Evolutionary conservation across 2,113 vertebrate genomes (phyloP), one percentile per base, ranked within the genome.

Genomic region (Coracopsis vasa): DNA sequence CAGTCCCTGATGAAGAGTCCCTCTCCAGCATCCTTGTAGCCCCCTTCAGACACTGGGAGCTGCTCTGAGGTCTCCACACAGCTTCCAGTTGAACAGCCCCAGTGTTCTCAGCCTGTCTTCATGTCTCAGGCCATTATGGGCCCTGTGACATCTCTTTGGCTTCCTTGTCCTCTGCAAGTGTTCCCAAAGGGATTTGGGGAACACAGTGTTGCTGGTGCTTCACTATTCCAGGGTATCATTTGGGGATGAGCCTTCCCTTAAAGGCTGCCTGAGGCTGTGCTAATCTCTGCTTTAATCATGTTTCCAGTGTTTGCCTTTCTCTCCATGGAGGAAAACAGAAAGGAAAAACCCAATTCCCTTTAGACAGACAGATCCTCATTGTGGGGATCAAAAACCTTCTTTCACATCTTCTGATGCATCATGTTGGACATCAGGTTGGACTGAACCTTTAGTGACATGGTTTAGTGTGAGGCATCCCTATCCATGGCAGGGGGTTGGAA

Each of bases 161-260:
- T 51, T 39, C 42, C 11, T 27, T 37, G 42, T 27, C 39, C 72
- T 20, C 39, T 47, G n/a, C 8, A 33, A 10, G 16, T 16, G 8
- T 27, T 70, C 61, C 77, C 51, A 29, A 24, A 72, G n/a, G 77
- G 56, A 47, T 69, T 0, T 37, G 37, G 41, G 42, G 19, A 21
- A n/a, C 41, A 17, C 2, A 15, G 10, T 0, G 0, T 2, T 78
- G 39, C 23, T n/a, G 42, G 3, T 28, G 77, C 35, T 37, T 61
- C 35, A 19, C 24, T 39, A 0, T 69, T 87, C 19, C 10, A 28
- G 39, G 42, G 18, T 24, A 16, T n/a, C 62, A 3, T 61, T 56
- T 16, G 50, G 58, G 80, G 67, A 67, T 27, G 50, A 72, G 17
- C 24, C 11, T 56, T 72, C 41, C n/a, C 48, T 69, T 3, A 0